Percentiles rank a stretch among this genome's conserved stretches.
These are phyloP conservation scores for Vanessa atalanta DNA, from an alignment of 1,140 invertebrate species.

Conservation along the genomic window DNA sequence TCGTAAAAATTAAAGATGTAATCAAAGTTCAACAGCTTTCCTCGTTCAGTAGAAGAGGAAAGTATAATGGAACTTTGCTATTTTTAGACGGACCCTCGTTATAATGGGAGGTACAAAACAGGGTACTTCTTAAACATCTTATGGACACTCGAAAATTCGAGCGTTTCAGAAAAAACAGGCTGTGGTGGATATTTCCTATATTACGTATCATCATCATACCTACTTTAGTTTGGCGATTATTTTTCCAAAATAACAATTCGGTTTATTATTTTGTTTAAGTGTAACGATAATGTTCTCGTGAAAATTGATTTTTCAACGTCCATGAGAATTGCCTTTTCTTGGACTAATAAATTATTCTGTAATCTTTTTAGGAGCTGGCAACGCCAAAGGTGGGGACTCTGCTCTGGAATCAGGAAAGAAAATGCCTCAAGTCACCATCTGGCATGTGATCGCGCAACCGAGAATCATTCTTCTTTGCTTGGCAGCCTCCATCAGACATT, in stretches of 20 bases:
- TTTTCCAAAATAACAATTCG: too few relatives aligned
- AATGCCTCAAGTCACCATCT: constrained; percentile 82
- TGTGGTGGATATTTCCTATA: background rate
- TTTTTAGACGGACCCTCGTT: background rate
- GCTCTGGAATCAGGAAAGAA: constrained; percentile 65
- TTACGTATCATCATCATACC: background rate
- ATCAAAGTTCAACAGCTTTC: too few relatives aligned
- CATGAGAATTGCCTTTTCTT: too few relatives aligned
- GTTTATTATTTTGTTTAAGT: too few relatives aligned
- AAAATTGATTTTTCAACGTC: too few relatives aligned
- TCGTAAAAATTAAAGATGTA: too few relatives aligned
- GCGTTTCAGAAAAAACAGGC: background rate
- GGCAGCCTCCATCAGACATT: constrained; percentile 94
- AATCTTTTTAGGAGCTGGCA: constrained; percentile 44
- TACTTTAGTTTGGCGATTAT: too few relatives aligned
- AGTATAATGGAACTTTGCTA: background rate
- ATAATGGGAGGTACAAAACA: background rate
- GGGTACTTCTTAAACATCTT: background rate
- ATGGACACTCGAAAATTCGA: background rate
- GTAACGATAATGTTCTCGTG: too few relatives aligned
- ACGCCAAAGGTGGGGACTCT: constrained; percentile 53
- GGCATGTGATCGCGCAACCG: constrained; percentile 88
- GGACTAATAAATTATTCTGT: too few relatives aligned
- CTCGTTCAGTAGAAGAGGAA: too few relatives aligned
- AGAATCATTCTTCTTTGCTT: constrained; percentile 90